Conservation (phyloP, 2,797 vertebrate genomes). For the Fratercula arctica region DNA sequence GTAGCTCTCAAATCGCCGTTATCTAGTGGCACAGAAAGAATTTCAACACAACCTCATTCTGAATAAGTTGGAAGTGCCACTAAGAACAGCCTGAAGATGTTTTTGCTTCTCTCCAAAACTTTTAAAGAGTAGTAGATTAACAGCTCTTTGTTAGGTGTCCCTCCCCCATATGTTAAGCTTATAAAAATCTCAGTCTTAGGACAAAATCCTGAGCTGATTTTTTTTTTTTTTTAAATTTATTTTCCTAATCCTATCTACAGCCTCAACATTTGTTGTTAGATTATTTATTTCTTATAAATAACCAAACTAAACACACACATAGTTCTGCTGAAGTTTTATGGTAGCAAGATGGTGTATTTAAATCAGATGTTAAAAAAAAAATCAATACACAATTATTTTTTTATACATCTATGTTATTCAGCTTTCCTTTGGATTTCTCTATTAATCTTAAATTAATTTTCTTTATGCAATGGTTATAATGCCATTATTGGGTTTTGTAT, state of each 20-base stretch:
- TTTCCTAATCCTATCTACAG: not conserved
- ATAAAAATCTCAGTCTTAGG: not conserved
- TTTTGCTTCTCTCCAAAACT: not conserved
- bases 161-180: fast-evolving
- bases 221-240: not conserved
- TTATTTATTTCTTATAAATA: slow-evolving; percentile 8
- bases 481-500: slow-evolving; percentile 61
- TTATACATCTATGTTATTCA: slow-evolving; percentile 43
- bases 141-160: not conserved
- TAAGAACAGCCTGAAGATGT: not conserved
- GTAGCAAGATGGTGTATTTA: slow-evolving; percentile 58
- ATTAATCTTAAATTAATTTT: slow-evolving; percentile 76
- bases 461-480: slow-evolving; percentile 49
- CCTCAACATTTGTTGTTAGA: not conserved
- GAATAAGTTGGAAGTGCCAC: not conserved
- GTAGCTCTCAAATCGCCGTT: not conserved
- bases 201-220: not conserved
- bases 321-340: slow-evolving; percentile 47
- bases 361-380: slow-evolving; percentile 57
- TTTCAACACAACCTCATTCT: not conserved
- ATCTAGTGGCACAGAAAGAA: not conserved
- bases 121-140: not conserved
- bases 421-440: slow-evolving; percentile 51
- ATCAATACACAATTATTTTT: slow-evolving; percentile 78
- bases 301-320: not conserved